Base-by-base conservation (phyloP, 2,797 vertebrate genomes). In the Gephyroberyx darwinii region DNA sequence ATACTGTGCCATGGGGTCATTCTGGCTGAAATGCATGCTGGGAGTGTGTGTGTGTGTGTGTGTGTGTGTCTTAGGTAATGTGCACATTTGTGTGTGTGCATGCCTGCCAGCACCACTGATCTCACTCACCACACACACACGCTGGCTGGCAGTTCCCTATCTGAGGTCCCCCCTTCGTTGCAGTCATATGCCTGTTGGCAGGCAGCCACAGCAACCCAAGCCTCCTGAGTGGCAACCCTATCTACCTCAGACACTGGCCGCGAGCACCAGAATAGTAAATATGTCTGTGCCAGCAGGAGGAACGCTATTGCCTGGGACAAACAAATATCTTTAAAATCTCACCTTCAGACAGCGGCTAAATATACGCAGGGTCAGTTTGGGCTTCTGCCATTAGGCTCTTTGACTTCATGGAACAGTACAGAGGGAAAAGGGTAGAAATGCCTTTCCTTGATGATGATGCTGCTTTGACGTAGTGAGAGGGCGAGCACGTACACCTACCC, bases 221-320 rank as follows among this genome's bases (percentile, higher is more conserved):
- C 92, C 84, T 83, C 70, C 77, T 64, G 83, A 69, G 91, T 92
- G 92, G 94, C 93, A 95, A 94, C 91, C 89, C 88, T 95, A 95
- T 95, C 95, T 90, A 81, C 78, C 84, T 84, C 91, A 93, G 90
- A 91, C 93, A 89, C 92, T 91, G 92, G 91, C 92, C 92, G 92
- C 82, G 83, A 92, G 91, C 93, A 95, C 95, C 93, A 95, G 94
- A 96, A 96, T 96, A 95, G 94, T 95, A 95, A 96, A 96, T 91
- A 84, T 93, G 91, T 86, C 88, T 73, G 78, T 77, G 82, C 87
- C 84, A 92, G 91, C 90, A 86, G 88, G 90, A 89, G 84, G 41
- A 33, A 87, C 71, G 88, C 88, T 81, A 84, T 82, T 92, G 87
- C 87, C 81, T 75, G 67, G 85, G 76, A 66, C 93, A 94, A 93